Conservation (phyloP, 1,140 invertebrate genomes). For the Archegozetes longisetosus region DNA sequence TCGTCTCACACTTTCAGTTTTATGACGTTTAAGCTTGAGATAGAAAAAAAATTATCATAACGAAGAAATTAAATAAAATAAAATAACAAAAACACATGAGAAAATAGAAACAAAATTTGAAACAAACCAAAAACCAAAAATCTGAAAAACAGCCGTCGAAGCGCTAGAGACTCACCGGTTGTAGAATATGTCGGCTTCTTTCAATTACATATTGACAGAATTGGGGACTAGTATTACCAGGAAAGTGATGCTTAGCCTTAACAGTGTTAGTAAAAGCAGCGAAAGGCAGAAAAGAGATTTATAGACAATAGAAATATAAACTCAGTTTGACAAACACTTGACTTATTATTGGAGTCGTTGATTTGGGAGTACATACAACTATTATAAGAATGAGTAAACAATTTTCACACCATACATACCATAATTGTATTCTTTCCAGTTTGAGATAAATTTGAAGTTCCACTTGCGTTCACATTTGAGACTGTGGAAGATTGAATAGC, state of each 20-base stretch:
- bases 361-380: background rate
- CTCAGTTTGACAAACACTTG: background rate
- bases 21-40: conserved; percentile 37
- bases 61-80: background rate
- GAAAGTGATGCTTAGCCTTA: conserved; percentile 42
- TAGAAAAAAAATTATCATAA: conserved; percentile 4
- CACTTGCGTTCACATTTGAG: background rate
- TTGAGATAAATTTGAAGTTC: conserved; percentile 27
- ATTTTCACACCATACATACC: conserved; percentile 42
- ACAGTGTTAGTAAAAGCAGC: conserved; percentile 13
- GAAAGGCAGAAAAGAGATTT: conserved; percentile 11
- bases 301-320: conserved; percentile 9
- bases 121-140: conserved; percentile 1
- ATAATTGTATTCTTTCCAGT: conserved; percentile 71
- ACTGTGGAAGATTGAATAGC: conserved; percentile 15
- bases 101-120: conserved; percentile 9
- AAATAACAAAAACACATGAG: conserved; percentile 14
- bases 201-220: conserved; percentile 86
- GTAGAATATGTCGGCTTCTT: conserved; percentile 78
- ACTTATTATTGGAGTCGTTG: background rate
- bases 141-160: conserved; percentile 14
- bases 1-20: conserved; percentile 77
- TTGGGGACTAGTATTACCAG: conserved; percentile 77
- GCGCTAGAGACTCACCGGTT: conserved; percentile 57
- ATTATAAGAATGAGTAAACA: background rate